phyloP scores from a whole-genome alignment of 2,797 vertebrate species.

The Acropternis orthonyx region DNA sequence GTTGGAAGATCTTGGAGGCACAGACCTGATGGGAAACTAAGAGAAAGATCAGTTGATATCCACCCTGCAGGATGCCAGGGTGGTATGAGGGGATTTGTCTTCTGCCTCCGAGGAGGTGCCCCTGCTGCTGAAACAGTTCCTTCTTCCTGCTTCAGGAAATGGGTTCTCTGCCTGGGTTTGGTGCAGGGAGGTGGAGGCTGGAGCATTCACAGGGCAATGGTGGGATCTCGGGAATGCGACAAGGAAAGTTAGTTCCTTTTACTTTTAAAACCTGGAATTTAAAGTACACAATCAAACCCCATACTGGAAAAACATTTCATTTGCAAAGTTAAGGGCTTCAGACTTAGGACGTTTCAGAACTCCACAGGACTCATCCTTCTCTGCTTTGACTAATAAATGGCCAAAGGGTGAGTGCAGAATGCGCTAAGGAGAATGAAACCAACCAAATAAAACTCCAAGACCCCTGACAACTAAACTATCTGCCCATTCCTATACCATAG shows the following conservation, averaged over 20 bases:
- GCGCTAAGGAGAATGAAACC: not conserved
- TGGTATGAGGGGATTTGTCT: not conserved
- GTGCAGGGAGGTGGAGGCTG: not conserved
- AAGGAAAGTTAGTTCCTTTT: not conserved
- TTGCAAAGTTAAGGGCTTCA: not conserved
- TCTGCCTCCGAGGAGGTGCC: rapidly evolving
- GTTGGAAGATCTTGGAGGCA: not conserved
- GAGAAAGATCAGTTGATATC: not conserved
- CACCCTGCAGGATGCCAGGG: not conserved
- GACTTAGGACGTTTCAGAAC: not conserved
- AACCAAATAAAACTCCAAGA: not conserved
- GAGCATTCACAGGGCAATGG: not conserved
- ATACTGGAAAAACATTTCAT: not conserved
- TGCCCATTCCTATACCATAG: not conserved
- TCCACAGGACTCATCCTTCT: not conserved
- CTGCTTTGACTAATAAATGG: not conserved
- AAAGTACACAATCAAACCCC: not conserved
- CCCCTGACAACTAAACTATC: not conserved
- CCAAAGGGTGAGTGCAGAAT: slow-evolving; percentile 12
- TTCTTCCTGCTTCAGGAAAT: not conserved
- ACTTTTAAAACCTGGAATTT: not conserved
- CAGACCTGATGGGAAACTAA: not conserved
- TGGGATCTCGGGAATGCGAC: not conserved
- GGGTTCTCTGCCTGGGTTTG: not conserved
- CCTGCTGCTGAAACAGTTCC: not conserved